phyloP scores from a whole-genome alignment of 2,113 vertebrate genomes.

The Uria lomvia region DNA sequence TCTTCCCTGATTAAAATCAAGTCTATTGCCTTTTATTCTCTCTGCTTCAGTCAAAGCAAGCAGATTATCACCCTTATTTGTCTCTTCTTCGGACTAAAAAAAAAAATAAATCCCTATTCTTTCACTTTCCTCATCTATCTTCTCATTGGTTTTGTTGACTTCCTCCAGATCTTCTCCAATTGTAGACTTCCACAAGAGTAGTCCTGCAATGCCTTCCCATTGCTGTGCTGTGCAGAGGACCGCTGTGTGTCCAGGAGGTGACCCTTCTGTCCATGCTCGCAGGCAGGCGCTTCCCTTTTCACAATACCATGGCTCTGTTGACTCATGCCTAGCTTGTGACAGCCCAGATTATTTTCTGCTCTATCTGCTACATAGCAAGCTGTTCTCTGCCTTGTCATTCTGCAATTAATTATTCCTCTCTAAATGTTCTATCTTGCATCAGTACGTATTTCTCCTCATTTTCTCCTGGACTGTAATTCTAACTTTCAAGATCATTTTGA shows the following conservation, averaged over 20 bases:
- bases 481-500: background rate
- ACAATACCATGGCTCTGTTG: background rate
- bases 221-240: background rate
- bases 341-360: slow-evolving; percentile 24
- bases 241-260: background rate
- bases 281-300: background rate
- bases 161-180: background rate
- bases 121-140: background rate
- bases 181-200: background rate
- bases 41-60: background rate
- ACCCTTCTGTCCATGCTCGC: background rate
- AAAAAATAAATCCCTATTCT: background rate
- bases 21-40: background rate
- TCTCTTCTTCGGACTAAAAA: background rate
- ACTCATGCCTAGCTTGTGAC: slow-evolving; percentile 40
- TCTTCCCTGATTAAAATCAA: background rate
- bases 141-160: background rate
- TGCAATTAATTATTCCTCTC: background rate
- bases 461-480: background rate
- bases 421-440: background rate
- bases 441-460: background rate
- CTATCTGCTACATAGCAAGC: background rate
- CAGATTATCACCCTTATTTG: background rate
- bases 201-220: too few relatives aligned
- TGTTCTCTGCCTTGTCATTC: background rate